Evolutionary conservation across 2,113 vertebrate species (phyloP), one percentile per base, ranked within the genome.

Genomic region (Brienomyrus longianalis): DNA sequence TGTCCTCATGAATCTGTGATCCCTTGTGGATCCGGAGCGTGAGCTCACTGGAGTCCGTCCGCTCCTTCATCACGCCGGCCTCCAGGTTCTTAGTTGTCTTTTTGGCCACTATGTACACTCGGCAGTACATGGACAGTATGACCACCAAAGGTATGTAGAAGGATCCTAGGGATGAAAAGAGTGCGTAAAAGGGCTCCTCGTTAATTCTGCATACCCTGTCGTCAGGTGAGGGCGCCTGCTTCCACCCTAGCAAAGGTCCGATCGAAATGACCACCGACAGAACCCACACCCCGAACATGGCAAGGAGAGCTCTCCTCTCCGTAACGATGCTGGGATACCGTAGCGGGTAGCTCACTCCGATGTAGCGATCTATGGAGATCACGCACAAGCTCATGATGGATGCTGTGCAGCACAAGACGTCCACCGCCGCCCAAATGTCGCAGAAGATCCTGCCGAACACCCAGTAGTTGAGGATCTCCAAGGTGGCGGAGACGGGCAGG

Each of bases 131-230:
- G 90, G 96, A 96, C 5, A 99, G 95, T 54, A 99, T 99, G 86
- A 99, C 97, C 0, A 96, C 96, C 1, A 99, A 92, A 0, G 98
- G 98, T 92, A 99, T 99, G 92, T 98, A 99, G 92, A 99, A 99
- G 80, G 98, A 99, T n/a, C 97, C 97, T 93, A 99, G 95, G 15
- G 98, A 99, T 50, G 98, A 99, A 93, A 99, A 99, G 89, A 99
- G 97, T 83, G 97, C 98, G 9, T 99, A 99, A 95, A 98, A 99
- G 1, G 97, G 97, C 92, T 99, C 98, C 93, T 98, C 97, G 0
- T 98, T 99, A 93, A 99, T 99, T 11, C 95, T 94, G 35, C 98
- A 99, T 89, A 95, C 95, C 39, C 94, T 96, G 89, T 98, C 97
- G 11, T 99, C 97, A 2, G 96, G 96, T 23, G 97, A 97, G 10